phyloP scores from a whole-genome alignment of 2,797 vertebrate genomes.

The Acanthurus leucopareius region DNA sequence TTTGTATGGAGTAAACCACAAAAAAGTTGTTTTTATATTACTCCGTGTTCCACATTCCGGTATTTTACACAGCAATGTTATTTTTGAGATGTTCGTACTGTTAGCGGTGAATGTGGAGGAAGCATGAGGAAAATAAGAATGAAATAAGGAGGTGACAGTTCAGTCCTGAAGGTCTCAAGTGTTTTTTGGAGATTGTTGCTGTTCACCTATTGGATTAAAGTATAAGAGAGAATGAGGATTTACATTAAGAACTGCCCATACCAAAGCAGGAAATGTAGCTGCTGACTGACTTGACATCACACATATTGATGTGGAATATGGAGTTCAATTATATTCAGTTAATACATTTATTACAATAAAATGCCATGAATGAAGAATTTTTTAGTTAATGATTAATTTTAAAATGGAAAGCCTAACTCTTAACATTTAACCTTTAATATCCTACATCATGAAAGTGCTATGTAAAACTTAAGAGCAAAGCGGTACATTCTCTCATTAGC shows the following conservation, averaged over 20 bases:
- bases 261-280: constrained; percentile 61
- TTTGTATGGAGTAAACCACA: constrained; percentile 3
- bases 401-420: not conserved
- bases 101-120: constrained; percentile 65
- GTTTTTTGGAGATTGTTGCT: constrained; percentile 29
- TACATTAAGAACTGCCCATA: constrained; percentile 12
- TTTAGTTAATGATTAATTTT: not conserved
- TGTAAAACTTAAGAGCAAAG: not conserved
- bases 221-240: constrained; percentile 60
- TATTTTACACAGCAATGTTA: constrained; percentile 39
- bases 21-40: not conserved
- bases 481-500: not conserved
- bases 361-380: not conserved
- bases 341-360: not conserved
- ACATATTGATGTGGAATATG: not conserved
- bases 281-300: constrained; percentile 13
- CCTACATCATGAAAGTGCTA: too few relatives aligned
- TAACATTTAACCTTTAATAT: not conserved
- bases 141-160: constrained; percentile 64
- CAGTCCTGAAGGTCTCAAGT: constrained; percentile 19
- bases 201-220: constrained; percentile 73
- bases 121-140: constrained; percentile 49
- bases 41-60: not conserved
- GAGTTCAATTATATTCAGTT: not conserved
- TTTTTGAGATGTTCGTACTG: constrained; percentile 57